These are phyloP conservation scores for Argyresthia goedartella DNA, from an alignment of 2,888 invertebrate genomes.

Conservation along the genomic window DNA sequence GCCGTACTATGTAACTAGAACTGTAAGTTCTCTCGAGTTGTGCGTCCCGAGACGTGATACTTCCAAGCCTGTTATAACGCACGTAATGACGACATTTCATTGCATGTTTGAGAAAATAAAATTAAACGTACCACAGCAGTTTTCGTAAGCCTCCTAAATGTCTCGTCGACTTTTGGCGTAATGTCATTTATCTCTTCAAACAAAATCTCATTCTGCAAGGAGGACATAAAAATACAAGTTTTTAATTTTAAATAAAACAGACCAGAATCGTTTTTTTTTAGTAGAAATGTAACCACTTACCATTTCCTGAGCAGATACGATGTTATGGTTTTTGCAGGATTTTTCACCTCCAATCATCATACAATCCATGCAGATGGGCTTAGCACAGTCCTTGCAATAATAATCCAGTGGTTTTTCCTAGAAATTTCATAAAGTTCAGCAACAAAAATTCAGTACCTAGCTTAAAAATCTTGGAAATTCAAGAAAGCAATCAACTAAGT, in stretches of 20 bases:
- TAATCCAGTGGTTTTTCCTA: conserved; percentile 37
- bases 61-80: too few species aligned
- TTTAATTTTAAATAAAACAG: too few species aligned
- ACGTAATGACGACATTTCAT: too few species aligned
- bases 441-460: too few species aligned
- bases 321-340: conserved; percentile 52
- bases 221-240: neutral
- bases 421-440: too few species aligned
- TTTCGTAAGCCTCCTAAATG: conserved; percentile 47
- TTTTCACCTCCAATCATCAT: conserved; percentile 52
- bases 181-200: conserved; percentile 33
- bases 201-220: conserved; percentile 43
- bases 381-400: conserved; percentile 49
- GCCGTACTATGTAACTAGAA: too few species aligned
- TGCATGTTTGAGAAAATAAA: too few species aligned
- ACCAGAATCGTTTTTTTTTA: neutral
- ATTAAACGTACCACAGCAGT: conserved; percentile 49
- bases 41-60: too few species aligned
- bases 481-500: too few species aligned
- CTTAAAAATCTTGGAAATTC: too few species aligned
- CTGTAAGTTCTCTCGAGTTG: neutral
- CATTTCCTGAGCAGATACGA: conserved; percentile 43
- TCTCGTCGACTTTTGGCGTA: conserved; percentile 48
- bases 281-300: conserved; percentile 24
- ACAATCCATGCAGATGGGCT: conserved; percentile 54